Evolutionary conservation across 2,797 vertebrate species (phyloP), one percentile per base, ranked within the genome.

Genomic region (Nannoperca australis): DNA sequence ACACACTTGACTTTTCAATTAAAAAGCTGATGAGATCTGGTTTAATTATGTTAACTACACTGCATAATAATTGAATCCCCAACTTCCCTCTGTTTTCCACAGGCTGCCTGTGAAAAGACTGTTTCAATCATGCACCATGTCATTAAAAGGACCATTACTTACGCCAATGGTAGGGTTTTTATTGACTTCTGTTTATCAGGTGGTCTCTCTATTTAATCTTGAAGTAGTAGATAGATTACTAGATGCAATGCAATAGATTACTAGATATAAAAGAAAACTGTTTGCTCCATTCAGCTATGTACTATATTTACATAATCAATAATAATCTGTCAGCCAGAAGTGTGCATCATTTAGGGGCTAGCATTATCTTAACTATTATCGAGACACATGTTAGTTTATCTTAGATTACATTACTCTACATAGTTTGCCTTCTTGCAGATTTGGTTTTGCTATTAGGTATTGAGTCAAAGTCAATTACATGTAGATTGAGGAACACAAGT

Each of bases 41-140:
- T 64, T 2, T 56, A 4, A 40, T 50, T 30, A 8, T 70, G 5
- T 15, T 44, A 1, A 1, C 17, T 27, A 0, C 7, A 55, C 1
- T 54, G 40, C 1, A 1, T 40, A 12, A 53, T 69, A 27, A 61
- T 60, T 36, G 0, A 27, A 68, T 50, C 2, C 2, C 18, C 10
- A 42, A 42, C 7, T 51, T 66, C n/a, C 13, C 49, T 71, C 40
- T 81, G 12, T 75, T 82, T 78, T 73, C 83, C 64, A 49, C 94
- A 99, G 98, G 80, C 95, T 66, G 97, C 98, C 30, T 99, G 97
- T 95, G 98, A 99, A 92, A 99, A 99, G 94, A 98, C 98, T 0
- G 95, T 96, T 78, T 99, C 98, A 0, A 96, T 97, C 83, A 96
- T 99, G 96, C 96, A 98, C n/a, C 98, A 99, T 5, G 97, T 99